Evolutionary conservation across 2,113 vertebrate species (phyloP).

Genomic region (Dinomys branickii): DNA sequence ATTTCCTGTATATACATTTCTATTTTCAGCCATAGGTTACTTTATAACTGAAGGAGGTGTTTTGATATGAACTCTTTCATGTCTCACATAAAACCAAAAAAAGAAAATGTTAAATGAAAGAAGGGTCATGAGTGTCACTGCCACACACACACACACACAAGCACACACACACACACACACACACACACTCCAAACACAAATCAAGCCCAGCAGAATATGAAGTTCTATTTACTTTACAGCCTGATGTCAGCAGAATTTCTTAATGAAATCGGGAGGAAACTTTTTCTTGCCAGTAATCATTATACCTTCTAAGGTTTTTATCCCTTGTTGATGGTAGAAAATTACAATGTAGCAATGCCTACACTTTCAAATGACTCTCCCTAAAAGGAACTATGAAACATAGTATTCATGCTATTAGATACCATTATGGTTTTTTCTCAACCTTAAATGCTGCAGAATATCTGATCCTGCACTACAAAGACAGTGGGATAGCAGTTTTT

Average conservation of each 20-base stretch:
- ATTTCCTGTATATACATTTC: background rate
- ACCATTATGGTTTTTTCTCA: background rate
- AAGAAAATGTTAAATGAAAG: background rate
- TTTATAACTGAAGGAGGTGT: background rate
- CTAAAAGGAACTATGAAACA: background rate
- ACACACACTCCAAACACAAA: background rate
- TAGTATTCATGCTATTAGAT: background rate
- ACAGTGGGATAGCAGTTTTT: background rate
- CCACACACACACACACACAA: too few relatives aligned
- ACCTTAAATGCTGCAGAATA: background rate
- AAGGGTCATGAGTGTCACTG: too few relatives aligned
- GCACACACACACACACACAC: background rate
- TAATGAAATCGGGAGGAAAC: background rate
- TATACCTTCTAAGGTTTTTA: background rate
- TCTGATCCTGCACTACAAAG: background rate
- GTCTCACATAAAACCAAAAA: background rate
- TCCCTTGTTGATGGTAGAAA: conserved; percentile 19
- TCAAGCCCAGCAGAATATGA: background rate
- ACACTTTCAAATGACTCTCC: background rate
- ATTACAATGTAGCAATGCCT: background rate
- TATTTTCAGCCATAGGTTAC: background rate
- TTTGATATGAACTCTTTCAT: conserved; percentile 28
- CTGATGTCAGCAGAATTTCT: background rate
- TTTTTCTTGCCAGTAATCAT: background rate
- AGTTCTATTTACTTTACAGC: background rate